Evolutionary conservation across 2,888 invertebrate genomes (phyloP), one percentile per base, ranked within the genome.

Genomic region (Vanessa cardui): DNA sequence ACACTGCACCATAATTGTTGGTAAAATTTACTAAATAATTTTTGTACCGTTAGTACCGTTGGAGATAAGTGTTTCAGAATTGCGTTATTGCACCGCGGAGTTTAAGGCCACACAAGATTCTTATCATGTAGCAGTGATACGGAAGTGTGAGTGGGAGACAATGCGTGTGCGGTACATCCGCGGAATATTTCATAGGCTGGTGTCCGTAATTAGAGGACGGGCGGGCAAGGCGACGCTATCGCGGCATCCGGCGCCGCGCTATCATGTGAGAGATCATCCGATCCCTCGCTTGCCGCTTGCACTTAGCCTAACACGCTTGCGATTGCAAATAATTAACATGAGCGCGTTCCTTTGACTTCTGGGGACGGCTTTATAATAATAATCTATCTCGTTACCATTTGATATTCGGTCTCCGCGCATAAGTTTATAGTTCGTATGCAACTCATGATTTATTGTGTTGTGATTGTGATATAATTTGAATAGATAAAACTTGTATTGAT

Each of bases 181-280:
- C 79, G 80, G 80, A 81, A 81, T 81, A 83, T 79, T 80, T 82
- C 77, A 80, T 80, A 81, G 79, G 82, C 84, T 83, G 82, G 82
- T 81, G 84, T 80, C 84, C 78, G 87, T 88, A 91, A 91, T 91
- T 91, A 90, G 88, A 83, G 83, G 83, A 82, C 82, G 76, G 83
- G 75, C 76, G 75, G 77, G 74, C 77, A 80, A 80, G 78, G 82
- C 79, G 83, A 83, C 83, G 84, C 78, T 88, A 88, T 87, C 88
- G 78, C 76, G 71, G 80, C 80, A 84, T 85, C 84, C 83, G 84
- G 83, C 82, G 86, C 81, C 82, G 78, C 82, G 70, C 77, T 87
- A 90, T 90, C 90, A 82, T 86, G 86, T 89, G 90, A 86, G 89
- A 90, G 87, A 90, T 89, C 90, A 80, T 69, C 69, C 58, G 74